A percentile compares a stretch with the other conserved stretches of the same genome.
These are phyloP conservation scores for Microtus richardsoni DNA, from an alignment of 2,113 vertebrate species.

Conservation along the genomic window DNA sequence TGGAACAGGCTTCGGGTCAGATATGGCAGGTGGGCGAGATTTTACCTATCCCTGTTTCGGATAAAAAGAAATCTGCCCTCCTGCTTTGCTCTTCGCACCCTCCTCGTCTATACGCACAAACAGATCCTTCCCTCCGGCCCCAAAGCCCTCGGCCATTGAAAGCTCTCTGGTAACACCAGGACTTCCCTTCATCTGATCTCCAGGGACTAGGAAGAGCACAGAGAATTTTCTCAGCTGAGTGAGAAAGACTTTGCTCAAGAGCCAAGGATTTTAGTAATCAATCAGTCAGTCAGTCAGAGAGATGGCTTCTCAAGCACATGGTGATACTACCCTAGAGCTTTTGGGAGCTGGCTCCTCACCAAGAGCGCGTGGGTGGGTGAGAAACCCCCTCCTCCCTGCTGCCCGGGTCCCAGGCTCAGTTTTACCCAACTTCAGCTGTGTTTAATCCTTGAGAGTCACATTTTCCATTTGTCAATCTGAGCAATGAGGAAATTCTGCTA, in stretches of 20 bases:
- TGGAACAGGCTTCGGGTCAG: neutral
- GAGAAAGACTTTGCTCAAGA: constrained; percentile 30
- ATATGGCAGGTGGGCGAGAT: neutral
- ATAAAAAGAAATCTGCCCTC: neutral
- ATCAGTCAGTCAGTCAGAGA: constrained; percentile 50
- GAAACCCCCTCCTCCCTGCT: neutral
- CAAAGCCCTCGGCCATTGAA: neutral
- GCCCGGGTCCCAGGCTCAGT: neutral
- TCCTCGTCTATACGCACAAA: neutral
- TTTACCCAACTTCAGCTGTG: neutral
- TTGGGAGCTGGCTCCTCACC: neutral
- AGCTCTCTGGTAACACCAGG: neutral
- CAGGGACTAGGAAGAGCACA: neutral
- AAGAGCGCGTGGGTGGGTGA: neutral
- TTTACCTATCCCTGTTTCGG: neutral
- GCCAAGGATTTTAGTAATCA: constrained; percentile 45
- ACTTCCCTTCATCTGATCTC: neutral
- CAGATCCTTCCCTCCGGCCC: neutral
- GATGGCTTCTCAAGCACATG: neutral
- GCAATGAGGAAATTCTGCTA: neutral
- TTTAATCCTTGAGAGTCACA: neutral
- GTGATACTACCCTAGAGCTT: neutral
- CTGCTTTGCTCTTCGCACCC: neutral
- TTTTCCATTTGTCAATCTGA: constrained; percentile 25
- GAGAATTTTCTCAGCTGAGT: constrained; percentile 48